Conservation (phyloP, 1,140 invertebrate genomes). For the Drosophila setifemur region DNA sequence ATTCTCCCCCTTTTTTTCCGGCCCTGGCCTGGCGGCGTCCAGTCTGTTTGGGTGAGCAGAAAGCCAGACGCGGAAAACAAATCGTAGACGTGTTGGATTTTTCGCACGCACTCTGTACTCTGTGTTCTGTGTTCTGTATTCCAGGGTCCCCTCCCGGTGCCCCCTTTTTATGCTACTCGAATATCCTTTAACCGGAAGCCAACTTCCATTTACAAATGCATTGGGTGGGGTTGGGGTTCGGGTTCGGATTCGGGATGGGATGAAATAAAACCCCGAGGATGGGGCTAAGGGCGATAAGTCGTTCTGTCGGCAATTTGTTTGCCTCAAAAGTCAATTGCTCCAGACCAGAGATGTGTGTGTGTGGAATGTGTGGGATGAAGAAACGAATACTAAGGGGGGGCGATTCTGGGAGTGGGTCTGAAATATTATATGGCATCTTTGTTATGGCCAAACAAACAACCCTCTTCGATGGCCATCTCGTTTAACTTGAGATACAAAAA, state of each 20-base stretch:
- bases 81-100: constrained; percentile 70
- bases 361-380: background rate
- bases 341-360: constrained; percentile 18
- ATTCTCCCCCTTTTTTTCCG: background rate
- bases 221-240: background rate
- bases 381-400: background rate
- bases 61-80: constrained; percentile 58
- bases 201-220: constrained; percentile 68
- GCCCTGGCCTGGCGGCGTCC: constrained; percentile 58
- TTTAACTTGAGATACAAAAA: constrained; percentile 29
- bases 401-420: constrained; percentile 22
- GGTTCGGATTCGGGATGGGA: background rate
- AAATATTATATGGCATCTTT: constrained; percentile 66
- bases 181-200: constrained; percentile 78
- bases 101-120: constrained; percentile 74
- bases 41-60: constrained; percentile 49
- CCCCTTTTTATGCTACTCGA: constrained; percentile 26
- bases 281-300: constrained; percentile 23
- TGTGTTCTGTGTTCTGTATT: no score
- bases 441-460: constrained; percentile 42
- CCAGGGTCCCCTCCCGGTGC: background rate
- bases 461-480: constrained; percentile 26
- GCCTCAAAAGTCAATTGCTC: constrained; percentile 59
- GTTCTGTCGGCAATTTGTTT: constrained; percentile 71
- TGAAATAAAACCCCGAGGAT: background rate